phyloP scores from a whole-genome alignment of 2,888 invertebrate species.

The Cremastobaeus sp. region DNA sequence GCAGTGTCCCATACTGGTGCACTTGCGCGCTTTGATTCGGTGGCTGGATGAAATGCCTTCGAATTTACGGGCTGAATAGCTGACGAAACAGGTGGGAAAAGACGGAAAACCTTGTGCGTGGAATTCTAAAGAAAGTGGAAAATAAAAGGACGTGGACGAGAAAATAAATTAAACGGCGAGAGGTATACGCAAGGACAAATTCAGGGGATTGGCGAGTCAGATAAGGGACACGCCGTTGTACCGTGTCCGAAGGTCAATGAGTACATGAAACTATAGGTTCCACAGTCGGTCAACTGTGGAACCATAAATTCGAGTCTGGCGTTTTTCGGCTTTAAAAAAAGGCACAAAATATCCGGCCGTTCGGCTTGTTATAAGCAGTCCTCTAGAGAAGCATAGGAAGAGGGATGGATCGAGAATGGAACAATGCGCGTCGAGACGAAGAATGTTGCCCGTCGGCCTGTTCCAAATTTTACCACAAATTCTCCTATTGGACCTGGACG shows the following conservation, averaged over 20 bases:
- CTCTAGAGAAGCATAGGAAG: conserved; percentile 56
- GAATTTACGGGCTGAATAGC: conserved; percentile 44
- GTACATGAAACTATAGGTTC: conserved; percentile 67
- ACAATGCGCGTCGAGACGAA: conserved; percentile 78
- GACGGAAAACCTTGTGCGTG: conserved; percentile 15
- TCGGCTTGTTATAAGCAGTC: conserved; percentile 73
- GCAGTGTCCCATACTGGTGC: no score
- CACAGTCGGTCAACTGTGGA: conserved; percentile 76
- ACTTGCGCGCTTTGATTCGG: no score
- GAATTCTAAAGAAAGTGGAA: conserved; percentile 32
- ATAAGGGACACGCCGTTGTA: conserved; percentile 64
- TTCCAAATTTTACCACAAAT: conserved; percentile 57
- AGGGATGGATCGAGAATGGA: conserved; percentile 68
- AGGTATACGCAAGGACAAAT: conserved; percentile 61
- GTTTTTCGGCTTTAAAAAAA: conserved; percentile 73
- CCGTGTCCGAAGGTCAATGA: conserved; percentile 69
- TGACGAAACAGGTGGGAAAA: conserved; percentile 50
- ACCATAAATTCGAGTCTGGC: conserved; percentile 75
- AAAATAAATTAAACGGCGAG: conserved; percentile 31
- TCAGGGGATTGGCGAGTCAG: conserved; percentile 62
- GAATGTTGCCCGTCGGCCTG: conserved; percentile 78
- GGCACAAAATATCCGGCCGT: conserved; percentile 69
- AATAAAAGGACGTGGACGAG: conserved; percentile 12
- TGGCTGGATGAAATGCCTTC: conserved; percentile 54
- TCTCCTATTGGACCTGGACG: conserved; percentile 35